Base-by-base conservation (phyloP, 2,797 vertebrate genomes). In the Gambelia wislizenii region DNA sequence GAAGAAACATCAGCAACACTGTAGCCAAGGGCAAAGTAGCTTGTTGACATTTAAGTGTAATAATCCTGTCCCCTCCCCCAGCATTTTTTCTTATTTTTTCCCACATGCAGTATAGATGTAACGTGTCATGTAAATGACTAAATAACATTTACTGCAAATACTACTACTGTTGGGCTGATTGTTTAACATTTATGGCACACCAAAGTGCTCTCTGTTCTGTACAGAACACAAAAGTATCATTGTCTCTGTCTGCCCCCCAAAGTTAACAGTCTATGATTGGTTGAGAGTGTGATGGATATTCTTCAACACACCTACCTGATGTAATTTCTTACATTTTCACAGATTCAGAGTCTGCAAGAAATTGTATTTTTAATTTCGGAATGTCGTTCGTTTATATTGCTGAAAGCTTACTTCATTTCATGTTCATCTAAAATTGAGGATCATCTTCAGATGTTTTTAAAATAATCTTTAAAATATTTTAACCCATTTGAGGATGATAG, bases 51-150 rank as follows among this genome's bases (percentile, higher is more conserved):
- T 90, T 94, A 44, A 74, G 8, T 56, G 72, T 44, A 91, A 76
- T 80, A 91, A 93, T 30, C 27, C 79, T 6, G 2, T 80, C 72
- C 44, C 91, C 69, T 30, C 4, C 12, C n/a, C n/a, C n/a, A n/a
- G n/a, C n/a, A n/a, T 20, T 39, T 47, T n/a, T 59, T 84, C 83
- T 0, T n/a, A 69, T 42, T 30, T 44, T 18, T 39, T 91, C 93
- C 92, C 91, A 79, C 88, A 95, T 93, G 8, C 47, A 25, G 72
- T 92, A 36, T 49, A 75, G 92, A 87, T 16, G 25, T 79, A 90
- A 72, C 14, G 0, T 83, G 85, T 83, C 87, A 33, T 39, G 81
- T 33, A 61, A 86, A 85, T 87, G 12, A 80, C n/a, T 36, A 1
- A 69, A 39, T 47, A 36, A 82, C 64, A 20, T 90, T 85, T 64